Base-by-base conservation (phyloP, 2,888 invertebrate species). In the Coecobrya sp. region DNA sequence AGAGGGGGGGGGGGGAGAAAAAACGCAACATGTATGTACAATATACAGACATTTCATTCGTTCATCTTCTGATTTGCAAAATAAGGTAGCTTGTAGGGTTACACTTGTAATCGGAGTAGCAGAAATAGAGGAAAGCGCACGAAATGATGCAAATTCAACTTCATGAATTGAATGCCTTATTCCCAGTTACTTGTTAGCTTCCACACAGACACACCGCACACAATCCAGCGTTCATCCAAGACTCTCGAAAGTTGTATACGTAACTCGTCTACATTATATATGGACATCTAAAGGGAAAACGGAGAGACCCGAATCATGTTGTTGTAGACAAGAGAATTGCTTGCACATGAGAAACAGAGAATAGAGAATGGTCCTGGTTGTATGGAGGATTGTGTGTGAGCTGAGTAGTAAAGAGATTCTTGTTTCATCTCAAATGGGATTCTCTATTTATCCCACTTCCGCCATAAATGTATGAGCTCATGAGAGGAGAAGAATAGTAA, bases 121-220 rank as follows among this genome's bases (percentile, higher is more conserved):
- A 36, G 55, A 8, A 30, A 8, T 45, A n/a, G 30, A 25, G 45
- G 30, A 49, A 30, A 25, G 70, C 19, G 42, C 62, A 30, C 55
- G 82, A 65, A 82, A 89, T 70, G 81, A 89, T 89, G 82, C 82
- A 89, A 89, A 89, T 89, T 89, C 55, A 89, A 81, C 27, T 89
- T 68, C 68, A 89, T 52, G 81, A 81, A 82, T 79, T 86, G 86
- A 79, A 79, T 79, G 49, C 79, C 49, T 62, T 88, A 49, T 86
- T 55, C 36, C 19, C 30, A 68, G 86, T 73, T 86, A 68, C 52
- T 49, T 84, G 85, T 68, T 45, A 45, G 68, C 85, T 68, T 85
- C 8, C 49, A 22, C 22, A 27, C 55, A 16, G 62, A 62, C 84
- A 59, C 65, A 30, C 25, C 36, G 36, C 36, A 59, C 22, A 45